Base-by-base conservation (phyloP, 1,140 invertebrate genomes). In the Neomicropteryx cornuta region DNA sequence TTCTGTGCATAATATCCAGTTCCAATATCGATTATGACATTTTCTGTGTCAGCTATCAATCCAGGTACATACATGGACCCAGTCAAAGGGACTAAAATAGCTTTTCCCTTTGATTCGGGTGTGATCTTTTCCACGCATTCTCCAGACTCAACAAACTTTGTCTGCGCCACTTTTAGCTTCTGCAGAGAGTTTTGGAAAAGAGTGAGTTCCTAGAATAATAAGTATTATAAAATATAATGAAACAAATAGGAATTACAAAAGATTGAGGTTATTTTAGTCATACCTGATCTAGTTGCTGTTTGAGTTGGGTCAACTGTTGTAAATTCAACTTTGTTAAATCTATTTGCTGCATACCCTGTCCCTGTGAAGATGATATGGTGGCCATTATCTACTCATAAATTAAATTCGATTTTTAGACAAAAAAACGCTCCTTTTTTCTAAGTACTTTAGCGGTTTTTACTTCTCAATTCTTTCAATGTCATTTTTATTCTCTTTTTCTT, bases 51-150 rank as follows among this genome's bases (percentile, higher is more conserved):
- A 41, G 75, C 71, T 32, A 96, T 68, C 51, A 76, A 77, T 6
- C 92, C 93, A 43, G 88, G 82, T 16, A 96, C 90, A 70, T 95
- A 96, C 83, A 97, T 93, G 50, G 90, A 94, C 42, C 84, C 83
- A 23, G 91, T 95, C 1, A 97, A 66, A 8, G 91, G 92, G 16
- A 96, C 90, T 5, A 97, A 60, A 42, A 95, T 84, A 41, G 83
- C 77, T 53, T 83, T 86, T 49, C 85, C 83, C 58, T 85, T 73
- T 20, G 70, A 69, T 16, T 79, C 70, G 3, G 79, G 73, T 34
- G 71, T 79, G 32, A 94, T 71, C 66, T 83, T 86, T 44, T 88
- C 81, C 19, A 94, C 69, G 58, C 84, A 82, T 52, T 87, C 81
- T 27, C 79, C 81, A 2, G 90, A 93, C 49, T 88, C 87, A 39